Evolutionary conservation across 23 tunicate genomes (phyloP).

Genomic region (Oikopleura albicans): DNA sequence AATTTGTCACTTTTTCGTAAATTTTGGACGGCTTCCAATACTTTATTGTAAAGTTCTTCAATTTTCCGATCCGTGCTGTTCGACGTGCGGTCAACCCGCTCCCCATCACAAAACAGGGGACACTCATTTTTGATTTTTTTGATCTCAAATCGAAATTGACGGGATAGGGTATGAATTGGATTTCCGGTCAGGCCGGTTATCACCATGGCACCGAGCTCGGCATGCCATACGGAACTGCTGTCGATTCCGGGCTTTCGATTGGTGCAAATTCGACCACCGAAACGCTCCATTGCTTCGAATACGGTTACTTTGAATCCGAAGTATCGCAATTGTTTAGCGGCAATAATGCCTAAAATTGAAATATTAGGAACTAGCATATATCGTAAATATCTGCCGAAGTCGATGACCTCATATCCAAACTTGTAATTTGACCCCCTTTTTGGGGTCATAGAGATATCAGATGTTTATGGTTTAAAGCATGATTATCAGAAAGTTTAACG

Average conservation of each 20-base stretch:
- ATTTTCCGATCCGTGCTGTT: neutral
- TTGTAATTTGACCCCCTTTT: too few relatives aligned
- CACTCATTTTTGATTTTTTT: slow-evolving; percentile 69
- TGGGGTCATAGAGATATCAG: too few relatives aligned
- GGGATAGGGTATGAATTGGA: slow-evolving; percentile 72
- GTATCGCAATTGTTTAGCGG: slow-evolving; percentile 65
- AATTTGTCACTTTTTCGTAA: neutral
- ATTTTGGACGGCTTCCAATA: neutral
- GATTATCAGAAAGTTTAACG: too few relatives aligned
- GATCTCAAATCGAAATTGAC: slow-evolving; percentile 75
- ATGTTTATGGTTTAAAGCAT: too few relatives aligned
- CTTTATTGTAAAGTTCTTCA: neutral
- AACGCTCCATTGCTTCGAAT: slow-evolving; percentile 83
- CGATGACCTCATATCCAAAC: too few relatives aligned
- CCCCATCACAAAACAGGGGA: slow-evolving; percentile 80
- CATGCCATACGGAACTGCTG: neutral
- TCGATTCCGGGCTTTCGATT: slow-evolving; percentile 23
- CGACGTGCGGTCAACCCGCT: slow-evolving; percentile 23
- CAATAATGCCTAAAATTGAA: slow-evolving; percentile 47
- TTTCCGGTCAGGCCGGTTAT: slow-evolving; percentile 99
- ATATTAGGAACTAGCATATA: too few relatives aligned
- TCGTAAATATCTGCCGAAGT: too few relatives aligned
- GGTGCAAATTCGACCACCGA: slow-evolving; percentile 84
- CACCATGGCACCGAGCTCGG: slow-evolving; percentile 57
- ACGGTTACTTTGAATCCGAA: slow-evolving; percentile 73